phyloP scores from a whole-genome alignment of 2,888 invertebrate species.

The Neoaliturus tenellus region DNA sequence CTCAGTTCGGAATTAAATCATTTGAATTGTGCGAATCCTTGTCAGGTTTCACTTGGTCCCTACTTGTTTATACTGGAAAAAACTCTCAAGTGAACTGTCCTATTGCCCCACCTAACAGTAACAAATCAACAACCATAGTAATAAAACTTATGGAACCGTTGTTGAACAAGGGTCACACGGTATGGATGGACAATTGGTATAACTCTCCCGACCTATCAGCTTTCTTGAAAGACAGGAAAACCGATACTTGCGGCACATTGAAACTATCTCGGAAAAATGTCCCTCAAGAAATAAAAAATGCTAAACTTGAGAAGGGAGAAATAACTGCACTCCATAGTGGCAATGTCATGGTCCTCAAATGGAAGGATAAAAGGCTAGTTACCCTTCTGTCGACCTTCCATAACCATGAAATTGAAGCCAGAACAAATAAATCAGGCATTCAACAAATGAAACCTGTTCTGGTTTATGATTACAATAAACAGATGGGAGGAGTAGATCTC shows the following conservation, averaged over 20 bases:
- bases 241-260: slow-evolving; percentile 33
- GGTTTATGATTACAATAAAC: slow-evolving; percentile 37
- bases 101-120: slow-evolving; percentile 6
- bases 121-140: slow-evolving; percentile 28
- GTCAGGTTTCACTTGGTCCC: slow-evolving; percentile 26
- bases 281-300: background rate
- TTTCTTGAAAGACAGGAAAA: background rate
- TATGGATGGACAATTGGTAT: slow-evolving; percentile 30
- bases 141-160: background rate
- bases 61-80: slow-evolving; percentile 22
- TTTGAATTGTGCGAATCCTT: slow-evolving; percentile 12
- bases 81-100: background rate
- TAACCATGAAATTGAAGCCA: background rate
- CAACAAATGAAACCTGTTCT: slow-evolving; percentile 36
- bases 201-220: slow-evolving; percentile 34
- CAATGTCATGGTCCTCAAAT: slow-evolving; percentile 7
- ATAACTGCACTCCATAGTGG: background rate
- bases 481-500: slow-evolving; percentile 12
- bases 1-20: slow-evolving; percentile 21
- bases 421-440: slow-evolving; percentile 16
- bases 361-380: slow-evolving; percentile 23
- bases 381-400: slow-evolving; percentile 28
- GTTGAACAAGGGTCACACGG: background rate
- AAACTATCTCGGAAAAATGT: slow-evolving; percentile 15
- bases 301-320: slow-evolving; percentile 12